These are phyloP conservation scores for Dryadula phaetusa DNA, from an alignment of 2,888 invertebrate genomes.

Conservation along the genomic window DNA sequence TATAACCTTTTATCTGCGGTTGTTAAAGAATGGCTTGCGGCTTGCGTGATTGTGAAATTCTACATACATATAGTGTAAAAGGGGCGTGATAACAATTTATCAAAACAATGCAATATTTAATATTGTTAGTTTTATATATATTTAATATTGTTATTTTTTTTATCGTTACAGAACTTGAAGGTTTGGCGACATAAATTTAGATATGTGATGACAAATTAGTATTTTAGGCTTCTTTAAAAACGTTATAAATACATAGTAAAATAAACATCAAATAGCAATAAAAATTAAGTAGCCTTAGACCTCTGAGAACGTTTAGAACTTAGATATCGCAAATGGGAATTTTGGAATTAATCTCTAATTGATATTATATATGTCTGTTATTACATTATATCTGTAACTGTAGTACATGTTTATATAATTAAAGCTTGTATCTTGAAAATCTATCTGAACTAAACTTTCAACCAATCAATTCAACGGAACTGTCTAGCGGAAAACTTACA, in stretches of 20 bases:
- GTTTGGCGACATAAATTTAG: not conserved
- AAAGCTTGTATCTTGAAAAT: too few relatives aligned
- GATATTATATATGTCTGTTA: too few relatives aligned
- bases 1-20: constrained; percentile 25
- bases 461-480: constrained; percentile 41
- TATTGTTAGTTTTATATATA: too few relatives aligned
- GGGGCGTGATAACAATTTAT: constrained; percentile 8
- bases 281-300: too few relatives aligned
- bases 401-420: too few relatives aligned
- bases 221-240: not conserved
- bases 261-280: not conserved
- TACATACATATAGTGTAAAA: constrained; percentile 17
- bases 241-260: not conserved
- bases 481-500: constrained; percentile 47
- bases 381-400: too few relatives aligned
- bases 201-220: not conserved
- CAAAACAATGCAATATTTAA: not conserved
- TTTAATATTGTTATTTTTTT: not conserved
- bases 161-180: not conserved
- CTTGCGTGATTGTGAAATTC: constrained; percentile 21
- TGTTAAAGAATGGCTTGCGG: constrained; percentile 13
- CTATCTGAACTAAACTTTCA: too few relatives aligned
- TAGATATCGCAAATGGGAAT: too few relatives aligned
- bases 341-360: too few relatives aligned
- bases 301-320: too few relatives aligned